These are phyloP conservation scores for Vulpes lagopus DNA, from an alignment of 2,113 vertebrate genomes.

Conservation along the genomic window DNA sequence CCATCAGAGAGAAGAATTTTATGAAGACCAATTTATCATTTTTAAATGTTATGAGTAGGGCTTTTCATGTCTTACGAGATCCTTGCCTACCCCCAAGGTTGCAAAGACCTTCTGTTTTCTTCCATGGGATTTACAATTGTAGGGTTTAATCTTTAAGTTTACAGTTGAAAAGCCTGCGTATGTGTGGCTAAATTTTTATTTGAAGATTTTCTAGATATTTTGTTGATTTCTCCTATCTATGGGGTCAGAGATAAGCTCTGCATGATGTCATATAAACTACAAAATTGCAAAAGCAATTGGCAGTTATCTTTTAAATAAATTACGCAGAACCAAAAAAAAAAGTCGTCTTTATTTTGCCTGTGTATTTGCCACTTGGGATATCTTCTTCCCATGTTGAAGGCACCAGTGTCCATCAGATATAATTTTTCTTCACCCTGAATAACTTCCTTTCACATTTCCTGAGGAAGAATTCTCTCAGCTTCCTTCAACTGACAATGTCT, in stretches of 20 bases:
- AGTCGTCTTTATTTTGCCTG: neutral
- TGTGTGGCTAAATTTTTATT: constrained; percentile 11
- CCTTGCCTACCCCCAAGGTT: neutral
- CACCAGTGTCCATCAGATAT: neutral
- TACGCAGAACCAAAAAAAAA: neutral
- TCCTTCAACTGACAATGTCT: neutral
- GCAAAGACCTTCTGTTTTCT: neutral
- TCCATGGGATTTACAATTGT: neutral
- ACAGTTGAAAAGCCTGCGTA: neutral
- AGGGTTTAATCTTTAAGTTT: neutral
- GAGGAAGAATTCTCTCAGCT: neutral
- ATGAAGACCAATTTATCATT: neutral
- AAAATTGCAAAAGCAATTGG: neutral
- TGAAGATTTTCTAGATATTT: constrained; percentile 31
- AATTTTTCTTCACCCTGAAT: neutral
- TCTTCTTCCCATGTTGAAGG: neutral
- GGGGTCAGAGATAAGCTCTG: neutral
- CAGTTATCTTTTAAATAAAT: constrained; percentile 8
- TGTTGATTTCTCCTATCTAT: neutral
- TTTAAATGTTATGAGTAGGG: neutral
- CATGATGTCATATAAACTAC: neutral
- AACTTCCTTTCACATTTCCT: neutral
- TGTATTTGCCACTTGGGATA: neutral
- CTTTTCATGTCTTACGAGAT: neutral
- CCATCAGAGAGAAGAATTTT: constrained; percentile 36